Evolutionary conservation across 2,797 vertebrate genomes (phyloP).

Genomic region (Sebastes steindachneri): DNA sequence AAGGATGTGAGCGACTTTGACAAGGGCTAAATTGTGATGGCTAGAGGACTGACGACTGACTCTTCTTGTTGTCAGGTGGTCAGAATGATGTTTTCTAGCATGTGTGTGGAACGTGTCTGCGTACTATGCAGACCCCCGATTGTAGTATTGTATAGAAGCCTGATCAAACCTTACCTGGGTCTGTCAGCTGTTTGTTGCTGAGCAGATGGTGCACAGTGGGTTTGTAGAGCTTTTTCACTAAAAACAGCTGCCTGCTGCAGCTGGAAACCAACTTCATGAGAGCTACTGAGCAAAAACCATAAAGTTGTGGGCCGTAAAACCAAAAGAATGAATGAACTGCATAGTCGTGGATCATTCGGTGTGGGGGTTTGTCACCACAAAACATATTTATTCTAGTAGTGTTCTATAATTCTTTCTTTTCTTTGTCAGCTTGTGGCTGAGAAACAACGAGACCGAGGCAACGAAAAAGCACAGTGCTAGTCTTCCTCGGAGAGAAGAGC

Average conservation of each 20-base stretch:
- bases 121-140: too few species aligned
- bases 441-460: conserved; percentile 86
- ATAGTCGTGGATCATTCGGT: too few species aligned
- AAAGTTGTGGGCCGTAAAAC: not conserved
- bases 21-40: too few species aligned
- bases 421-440: conserved; percentile 89
- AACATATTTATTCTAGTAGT: not conserved
- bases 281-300: not conserved
- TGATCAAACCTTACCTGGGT: not conserved
- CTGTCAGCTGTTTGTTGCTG: not conserved
- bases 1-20: too few species aligned
- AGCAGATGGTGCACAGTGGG: not conserved
- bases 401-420: not conserved
- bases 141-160: not conserved
- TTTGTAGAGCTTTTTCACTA: not conserved
- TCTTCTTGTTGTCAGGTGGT: too few species aligned
- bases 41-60: too few species aligned
- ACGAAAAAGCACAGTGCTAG: conserved; percentile 87
- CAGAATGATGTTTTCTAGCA: too few species aligned
- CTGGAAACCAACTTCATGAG: not conserved
- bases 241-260: not conserved
- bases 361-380: not conserved
- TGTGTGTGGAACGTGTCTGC: too few species aligned
- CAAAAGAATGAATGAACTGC: not conserved
- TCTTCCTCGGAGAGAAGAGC: conserved; percentile 89